Conservation (phyloP, 2,113 vertebrate genomes). For the Malurus elegans region DNA sequence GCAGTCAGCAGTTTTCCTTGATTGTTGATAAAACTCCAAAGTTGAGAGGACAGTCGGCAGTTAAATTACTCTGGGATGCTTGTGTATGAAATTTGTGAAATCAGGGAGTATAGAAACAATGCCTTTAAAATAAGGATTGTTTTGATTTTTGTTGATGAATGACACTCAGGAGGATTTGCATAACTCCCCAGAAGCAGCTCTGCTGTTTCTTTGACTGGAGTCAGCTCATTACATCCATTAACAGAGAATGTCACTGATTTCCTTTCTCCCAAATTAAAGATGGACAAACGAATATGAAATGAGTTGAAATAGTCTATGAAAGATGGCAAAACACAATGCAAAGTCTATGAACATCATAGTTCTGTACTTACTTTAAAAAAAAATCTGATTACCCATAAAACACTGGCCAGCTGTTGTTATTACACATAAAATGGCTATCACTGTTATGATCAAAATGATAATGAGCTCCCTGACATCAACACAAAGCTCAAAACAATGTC, state of each 20-base stretch:
- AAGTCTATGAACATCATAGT: not conserved
- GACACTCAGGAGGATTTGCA: not conserved
- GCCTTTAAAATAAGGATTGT: not conserved
- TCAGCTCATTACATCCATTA: not conserved
- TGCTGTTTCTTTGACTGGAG: not conserved
- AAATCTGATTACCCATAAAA: not conserved
- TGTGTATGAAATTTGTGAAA: not conserved
- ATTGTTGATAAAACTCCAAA: not conserved
- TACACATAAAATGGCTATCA: not conserved
- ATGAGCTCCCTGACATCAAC: not conserved
- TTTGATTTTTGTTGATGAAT: not conserved
- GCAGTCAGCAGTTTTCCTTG: not conserved
- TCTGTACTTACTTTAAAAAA: not conserved
- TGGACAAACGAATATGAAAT: not conserved
- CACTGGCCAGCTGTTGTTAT: not conserved
- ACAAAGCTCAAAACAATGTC: not conserved
- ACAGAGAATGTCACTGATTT: not conserved
- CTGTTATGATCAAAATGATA: not conserved
- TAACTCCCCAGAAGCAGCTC: not conserved
- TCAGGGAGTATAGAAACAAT: not conserved
- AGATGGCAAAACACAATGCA: not conserved
- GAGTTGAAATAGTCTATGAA: not conserved
- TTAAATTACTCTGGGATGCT: fast-evolving
- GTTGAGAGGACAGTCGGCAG: not conserved
- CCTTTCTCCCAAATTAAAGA: not conserved